Evolutionary conservation across 2,888 invertebrate species (phyloP), one percentile per base, ranked within the genome.

Genomic region (Nymphalis c-album): DNA sequence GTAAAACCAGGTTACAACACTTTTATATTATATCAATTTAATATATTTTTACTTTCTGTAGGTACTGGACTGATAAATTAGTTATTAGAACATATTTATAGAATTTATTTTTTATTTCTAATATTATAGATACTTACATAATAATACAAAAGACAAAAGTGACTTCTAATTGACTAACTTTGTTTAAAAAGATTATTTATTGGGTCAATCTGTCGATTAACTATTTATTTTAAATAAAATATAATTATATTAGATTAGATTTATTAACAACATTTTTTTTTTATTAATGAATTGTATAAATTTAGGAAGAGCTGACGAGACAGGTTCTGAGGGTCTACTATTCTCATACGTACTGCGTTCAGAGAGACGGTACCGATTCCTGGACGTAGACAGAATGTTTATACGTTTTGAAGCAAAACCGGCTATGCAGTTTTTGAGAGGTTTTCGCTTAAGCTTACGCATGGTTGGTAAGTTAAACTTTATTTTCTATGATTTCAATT

Each of bases 1-100:
- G 77, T 93, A 0, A 90, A 86, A 78, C 92, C 93, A 78, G 92
- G 93, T 72, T 63, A 60, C 2, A 48, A 8, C 3, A 16, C n/a
- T 8, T 48, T 48, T 18, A 48, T n/a, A 18, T n/a, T 18, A 17
- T n/a, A n/a, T 18, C 8, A 48, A 48, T 48, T 18, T 48, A 48
- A 17, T 8, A n/a, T n/a, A 2, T 40, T 40, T 40, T 40, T 40
- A 13, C 13, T 40, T 13, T 13, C 0, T 13, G 10, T 40, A 40
- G 13, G 13, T 13, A 40, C 13, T 40, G 40, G 13, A 40, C 40
- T 4, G 4, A 0, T 40, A 40, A 4, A 4, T 3, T 40, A 40
- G 0, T 13, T 3, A 13, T 40, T 40, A 13, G 13, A 13, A 2
- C 40, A 40, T 40, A 13, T 40, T 40, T 40, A 4, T 40, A 40